A percentile compares a stretch with the other conserved stretches of the same genome.
Conservation (phyloP, 1,140 invertebrate genomes). For the Macrocentrus cingulum region DNA sequence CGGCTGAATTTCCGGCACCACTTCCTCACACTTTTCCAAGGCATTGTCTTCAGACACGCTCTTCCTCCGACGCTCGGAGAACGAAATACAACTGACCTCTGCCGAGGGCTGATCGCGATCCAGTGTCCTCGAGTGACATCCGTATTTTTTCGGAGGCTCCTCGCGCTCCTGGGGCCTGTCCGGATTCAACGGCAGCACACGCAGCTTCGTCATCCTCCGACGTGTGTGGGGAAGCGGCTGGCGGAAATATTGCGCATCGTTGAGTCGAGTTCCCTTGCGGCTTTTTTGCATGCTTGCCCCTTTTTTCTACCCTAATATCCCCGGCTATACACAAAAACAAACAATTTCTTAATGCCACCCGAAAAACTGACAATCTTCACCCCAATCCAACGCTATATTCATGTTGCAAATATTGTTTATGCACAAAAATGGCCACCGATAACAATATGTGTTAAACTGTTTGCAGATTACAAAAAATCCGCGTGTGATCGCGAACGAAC, state of each 20-base stretch:
- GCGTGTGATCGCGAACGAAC: constrained; percentile 84
- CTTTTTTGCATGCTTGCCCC: constrained; percentile 12
- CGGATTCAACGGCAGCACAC: constrained; percentile 23
- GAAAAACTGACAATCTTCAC: constrained; percentile 7
- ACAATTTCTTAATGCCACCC: too few species aligned
- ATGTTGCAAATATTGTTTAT: too few species aligned
- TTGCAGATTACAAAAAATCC: constrained; percentile 79
- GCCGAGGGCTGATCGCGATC: constrained; percentile 14
- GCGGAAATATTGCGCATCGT: constrained; percentile 35
- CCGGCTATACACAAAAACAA: too few species aligned
- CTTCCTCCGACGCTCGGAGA: not conserved
- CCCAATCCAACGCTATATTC: constrained; percentile 22
- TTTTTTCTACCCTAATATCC: too few species aligned
- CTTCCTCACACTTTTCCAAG: not conserved
- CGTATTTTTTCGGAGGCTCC: not conserved
- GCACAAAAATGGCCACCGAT: too few species aligned
- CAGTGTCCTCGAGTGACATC: not conserved
- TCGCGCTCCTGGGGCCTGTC: constrained; percentile 3
- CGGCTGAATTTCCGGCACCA: not conserved
- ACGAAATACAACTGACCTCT: constrained; percentile 7
- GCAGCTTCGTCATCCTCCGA: constrained; percentile 34
- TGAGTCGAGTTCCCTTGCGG: constrained; percentile 32
- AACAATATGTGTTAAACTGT: not conserved
- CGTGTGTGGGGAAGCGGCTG: constrained; percentile 30
- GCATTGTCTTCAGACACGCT: not conserved